These are phyloP conservation scores for Cyrtonyx montezumae DNA, from an alignment of 2,113 vertebrate species.

Conservation along the genomic window DNA sequence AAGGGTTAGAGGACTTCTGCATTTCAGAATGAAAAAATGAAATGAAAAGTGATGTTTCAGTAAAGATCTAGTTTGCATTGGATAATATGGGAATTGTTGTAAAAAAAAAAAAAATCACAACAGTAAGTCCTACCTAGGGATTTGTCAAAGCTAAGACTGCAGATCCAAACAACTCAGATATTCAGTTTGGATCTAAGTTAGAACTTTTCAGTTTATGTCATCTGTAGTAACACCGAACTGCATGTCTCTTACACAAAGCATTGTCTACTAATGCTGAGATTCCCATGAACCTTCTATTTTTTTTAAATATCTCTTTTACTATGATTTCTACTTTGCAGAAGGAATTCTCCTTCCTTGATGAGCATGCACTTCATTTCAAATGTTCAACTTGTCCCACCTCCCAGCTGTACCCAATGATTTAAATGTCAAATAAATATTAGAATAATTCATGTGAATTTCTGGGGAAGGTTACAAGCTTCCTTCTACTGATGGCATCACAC, in stretches of 20 bases:
- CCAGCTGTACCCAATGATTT: neutral
- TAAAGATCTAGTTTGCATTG: constrained; percentile 22
- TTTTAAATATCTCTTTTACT: neutral
- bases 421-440: constrained; percentile 26
- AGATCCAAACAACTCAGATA: neutral
- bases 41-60: constrained; percentile 42
- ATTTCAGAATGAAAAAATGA: neutral
- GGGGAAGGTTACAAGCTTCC: neutral
- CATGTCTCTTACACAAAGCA: neutral
- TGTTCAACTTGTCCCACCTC: neutral
- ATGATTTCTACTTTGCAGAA: neutral
- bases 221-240: neutral
- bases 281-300: neutral
- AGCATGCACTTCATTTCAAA: neutral
- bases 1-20: neutral
- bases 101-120: constrained; percentile 13
- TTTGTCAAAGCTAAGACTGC: neutral
- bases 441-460: neutral
- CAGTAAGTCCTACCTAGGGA: neutral
- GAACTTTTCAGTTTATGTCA: neutral
- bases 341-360: neutral
- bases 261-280: neutral
- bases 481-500: neutral
- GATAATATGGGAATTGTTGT: neutral
- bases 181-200: neutral